Conservation (phyloP, 2,797 vertebrate species). For the Aphelocoma californica region DNA sequence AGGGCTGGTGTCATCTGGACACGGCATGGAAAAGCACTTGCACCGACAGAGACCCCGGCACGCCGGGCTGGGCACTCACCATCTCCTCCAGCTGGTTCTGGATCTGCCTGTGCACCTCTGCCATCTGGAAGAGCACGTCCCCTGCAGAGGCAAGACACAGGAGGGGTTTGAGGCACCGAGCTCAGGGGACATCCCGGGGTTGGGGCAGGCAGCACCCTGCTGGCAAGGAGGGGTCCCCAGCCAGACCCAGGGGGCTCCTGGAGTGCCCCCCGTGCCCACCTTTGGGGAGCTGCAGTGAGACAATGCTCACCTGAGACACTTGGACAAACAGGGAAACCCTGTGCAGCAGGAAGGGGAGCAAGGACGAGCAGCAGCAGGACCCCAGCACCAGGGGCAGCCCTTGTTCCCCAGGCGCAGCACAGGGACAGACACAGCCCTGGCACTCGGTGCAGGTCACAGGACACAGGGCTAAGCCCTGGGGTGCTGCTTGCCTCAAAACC, state of each 20-base stretch:
- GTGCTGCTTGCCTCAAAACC: background rate
- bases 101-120: slow-evolving; percentile 97
- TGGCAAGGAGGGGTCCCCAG: background rate
- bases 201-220: background rate
- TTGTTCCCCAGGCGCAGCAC: background rate
- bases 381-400: background rate
- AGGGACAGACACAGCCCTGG: background rate
- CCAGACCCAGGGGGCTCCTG: background rate
- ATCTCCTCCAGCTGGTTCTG: slow-evolving; percentile 97
- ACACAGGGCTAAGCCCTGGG: accelerated
- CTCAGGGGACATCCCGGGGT: accelerated
- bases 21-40: background rate
- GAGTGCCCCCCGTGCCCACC: background rate
- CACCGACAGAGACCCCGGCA: accelerated
- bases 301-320: background rate
- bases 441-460: background rate
- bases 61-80: slow-evolving; percentile 76
- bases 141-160: slow-evolving; percentile 75
- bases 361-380: background rate
- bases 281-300: slow-evolving; percentile 38
- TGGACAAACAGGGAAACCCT: slow-evolving; percentile 71
- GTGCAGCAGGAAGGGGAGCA: background rate
- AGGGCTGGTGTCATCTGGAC: background rate
- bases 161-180: background rate
- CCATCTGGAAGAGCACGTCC: slow-evolving; percentile 99